phyloP scores from a whole-genome alignment of 2,113 vertebrate genomes.

The Plotosus lineatus region DNA sequence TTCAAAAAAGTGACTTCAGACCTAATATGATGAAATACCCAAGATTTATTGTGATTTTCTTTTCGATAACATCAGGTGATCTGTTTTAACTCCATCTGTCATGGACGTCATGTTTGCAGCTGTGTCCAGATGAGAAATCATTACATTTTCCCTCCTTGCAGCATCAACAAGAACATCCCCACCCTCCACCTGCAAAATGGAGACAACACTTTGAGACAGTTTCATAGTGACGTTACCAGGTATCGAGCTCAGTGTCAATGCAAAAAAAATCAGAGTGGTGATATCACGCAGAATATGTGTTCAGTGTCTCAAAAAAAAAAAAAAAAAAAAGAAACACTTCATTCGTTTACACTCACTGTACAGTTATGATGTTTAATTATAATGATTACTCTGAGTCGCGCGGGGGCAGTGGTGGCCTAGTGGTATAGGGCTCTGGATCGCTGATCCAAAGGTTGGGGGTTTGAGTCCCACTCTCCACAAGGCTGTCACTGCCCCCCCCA shows the following conservation, averaged over 20 bases:
- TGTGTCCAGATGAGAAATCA: constrained; percentile 17
- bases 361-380: not conserved
- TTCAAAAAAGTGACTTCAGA: not conserved
- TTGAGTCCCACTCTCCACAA: too few species aligned
- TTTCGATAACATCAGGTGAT: not conserved
- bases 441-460: too few species aligned
- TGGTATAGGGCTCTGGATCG: too few species aligned
- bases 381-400: too few species aligned
- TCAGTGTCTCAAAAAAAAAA: not conserved
- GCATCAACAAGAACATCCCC: not conserved
- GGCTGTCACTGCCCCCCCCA: too few species aligned
- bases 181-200: not conserved
- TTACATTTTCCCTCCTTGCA: constrained; percentile 7
- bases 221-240: constrained; percentile 4
- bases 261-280: not conserved
- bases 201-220: not conserved
- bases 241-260: not conserved
- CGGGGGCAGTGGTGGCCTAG: too few species aligned
- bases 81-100: constrained; percentile 13
- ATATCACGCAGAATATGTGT: not conserved
- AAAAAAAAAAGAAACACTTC: not conserved
- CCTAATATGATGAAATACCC: not conserved
- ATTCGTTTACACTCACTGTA: not conserved
- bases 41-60: not conserved
- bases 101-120: constrained; percentile 21